These are phyloP conservation scores for Darevskia nairensis DNA, from an alignment of 2,797 vertebrate species.

Conservation along the genomic window DNA sequence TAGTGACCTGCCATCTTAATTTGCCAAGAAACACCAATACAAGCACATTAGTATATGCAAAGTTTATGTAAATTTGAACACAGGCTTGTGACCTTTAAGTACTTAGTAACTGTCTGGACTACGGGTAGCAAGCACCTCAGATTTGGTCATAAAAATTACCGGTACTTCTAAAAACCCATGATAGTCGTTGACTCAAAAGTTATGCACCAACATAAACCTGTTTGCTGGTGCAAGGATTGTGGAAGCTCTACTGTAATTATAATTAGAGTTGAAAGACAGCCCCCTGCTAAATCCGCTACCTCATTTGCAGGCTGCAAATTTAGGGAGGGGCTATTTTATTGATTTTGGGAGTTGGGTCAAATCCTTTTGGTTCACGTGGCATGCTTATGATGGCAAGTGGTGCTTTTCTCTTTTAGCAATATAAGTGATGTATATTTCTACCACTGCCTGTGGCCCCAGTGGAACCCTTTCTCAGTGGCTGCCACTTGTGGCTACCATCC, in stretches of 20 bases:
- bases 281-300: not conserved
- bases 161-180: slow-evolving; percentile 48
- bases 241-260: slow-evolving; percentile 17
- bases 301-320: not conserved
- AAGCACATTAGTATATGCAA: too few relatives aligned
- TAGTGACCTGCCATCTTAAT: too few relatives aligned
- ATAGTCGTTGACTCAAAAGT: not conserved
- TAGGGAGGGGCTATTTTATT: too few relatives aligned
- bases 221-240: slow-evolving; percentile 36
- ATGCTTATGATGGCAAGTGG: not conserved
- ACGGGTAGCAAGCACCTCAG: slow-evolving; percentile 33
- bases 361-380: not conserved
- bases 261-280: slow-evolving; percentile 11
- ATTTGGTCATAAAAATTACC: slow-evolving; percentile 61
- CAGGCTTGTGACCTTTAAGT: too few relatives aligned
- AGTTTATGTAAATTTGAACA: too few relatives aligned
- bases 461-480: not conserved
- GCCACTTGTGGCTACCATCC: not conserved
- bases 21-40: too few relatives aligned
- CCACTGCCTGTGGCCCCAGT: not conserved
- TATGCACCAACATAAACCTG: slow-evolving; percentile 42
- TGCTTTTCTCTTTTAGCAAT: not conserved
- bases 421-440: not conserved
- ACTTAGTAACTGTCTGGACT: too few relatives aligned
- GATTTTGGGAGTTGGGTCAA: not conserved